Base-by-base conservation (phyloP, 2,888 invertebrate species). In the Polylopha cassiicola region DNA sequence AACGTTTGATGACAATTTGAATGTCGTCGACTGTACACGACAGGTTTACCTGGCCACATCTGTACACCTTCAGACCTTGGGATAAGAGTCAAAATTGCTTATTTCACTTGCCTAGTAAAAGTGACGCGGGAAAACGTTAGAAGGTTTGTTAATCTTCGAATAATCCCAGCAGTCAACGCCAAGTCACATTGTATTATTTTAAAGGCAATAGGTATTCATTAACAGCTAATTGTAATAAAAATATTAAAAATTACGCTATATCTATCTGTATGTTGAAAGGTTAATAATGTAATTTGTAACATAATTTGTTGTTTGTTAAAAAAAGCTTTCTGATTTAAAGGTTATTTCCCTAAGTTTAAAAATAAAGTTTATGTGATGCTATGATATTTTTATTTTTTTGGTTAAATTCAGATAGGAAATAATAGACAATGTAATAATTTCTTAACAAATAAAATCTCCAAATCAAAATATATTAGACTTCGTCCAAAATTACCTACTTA, bases 1-100 rank as follows among this genome's bases (percentile, higher is more conserved):
- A 9, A 13, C 23, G 20, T 41, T 41, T 26, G 34, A 36, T 26
- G 41, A 41, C 20, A 41, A 30, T 41, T 30, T 36, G 30, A 41
- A 41, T 30, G 34, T 23, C 29, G 23, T 20, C 34, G 36, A 41
- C 41, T 41, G 20, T 39, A 29, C 21, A 13, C 27, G 17, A 13
- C 7, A 9, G 29, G 4, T 11, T 10, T 6, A 3, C 4, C 4
- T 6, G 5, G n/a, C n/a, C n/a, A n/a, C n/a, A n/a, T n/a, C n/a
- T n/a, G n/a, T n/a, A 21, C 4, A 4, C 10, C 2, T 11, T 8
- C n/a, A 11, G 34, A 18, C 29, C 20, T 26, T 41, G 24, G 6
- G 16, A 7, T 30, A 30, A 13, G 13, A 20, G 7, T 9, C 23
- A 41, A 10, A 24, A 18, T 41, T 3, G 7, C 13, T 20, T 30